Evolutionary conservation across 2,797 vertebrate species (phyloP).

Genomic region (Spondyliosoma cantharus): DNA sequence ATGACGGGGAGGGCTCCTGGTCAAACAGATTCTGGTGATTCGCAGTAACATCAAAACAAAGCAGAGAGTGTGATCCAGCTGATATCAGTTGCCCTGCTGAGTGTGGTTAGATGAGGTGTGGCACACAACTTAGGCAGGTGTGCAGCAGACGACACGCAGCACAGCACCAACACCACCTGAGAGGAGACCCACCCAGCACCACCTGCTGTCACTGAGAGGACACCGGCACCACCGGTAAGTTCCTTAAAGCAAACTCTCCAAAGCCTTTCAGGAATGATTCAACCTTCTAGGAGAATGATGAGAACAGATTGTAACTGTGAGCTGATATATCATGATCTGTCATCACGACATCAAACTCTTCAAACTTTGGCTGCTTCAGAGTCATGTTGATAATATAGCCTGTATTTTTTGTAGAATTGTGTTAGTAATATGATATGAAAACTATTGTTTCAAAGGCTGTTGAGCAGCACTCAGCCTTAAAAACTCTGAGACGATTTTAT

Average conservation of each 20-base stretch:
- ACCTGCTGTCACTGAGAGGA: not conserved
- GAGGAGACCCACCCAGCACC: not conserved
- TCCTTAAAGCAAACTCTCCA: not conserved
- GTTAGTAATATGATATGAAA: too few relatives aligned
- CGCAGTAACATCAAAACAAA: not conserved
- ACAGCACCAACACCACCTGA: not conserved
- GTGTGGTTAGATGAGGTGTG: constrained; percentile 19
- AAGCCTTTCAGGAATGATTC: not conserved
- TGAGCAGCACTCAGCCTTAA: not conserved
- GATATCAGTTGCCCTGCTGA: not conserved
- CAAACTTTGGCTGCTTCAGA: too few relatives aligned
- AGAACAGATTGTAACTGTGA: too few relatives aligned
- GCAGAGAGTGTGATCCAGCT: not conserved
- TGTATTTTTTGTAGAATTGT: too few relatives aligned
- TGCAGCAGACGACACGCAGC: not conserved
- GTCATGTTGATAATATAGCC: too few relatives aligned
- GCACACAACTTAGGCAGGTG: constrained; percentile 15
- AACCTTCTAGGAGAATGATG: not conserved
- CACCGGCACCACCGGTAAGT: constrained; percentile 31
- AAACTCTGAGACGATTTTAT: not conserved
- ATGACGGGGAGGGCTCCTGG: not conserved
- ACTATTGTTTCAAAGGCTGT: too few relatives aligned
- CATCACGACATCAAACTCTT: too few relatives aligned
- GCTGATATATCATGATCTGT: too few relatives aligned
- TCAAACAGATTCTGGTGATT: not conserved